These are phyloP conservation scores for Keiferia lycopersicella DNA, from an alignment of 2,888 invertebrate species.

Conservation along the genomic window DNA sequence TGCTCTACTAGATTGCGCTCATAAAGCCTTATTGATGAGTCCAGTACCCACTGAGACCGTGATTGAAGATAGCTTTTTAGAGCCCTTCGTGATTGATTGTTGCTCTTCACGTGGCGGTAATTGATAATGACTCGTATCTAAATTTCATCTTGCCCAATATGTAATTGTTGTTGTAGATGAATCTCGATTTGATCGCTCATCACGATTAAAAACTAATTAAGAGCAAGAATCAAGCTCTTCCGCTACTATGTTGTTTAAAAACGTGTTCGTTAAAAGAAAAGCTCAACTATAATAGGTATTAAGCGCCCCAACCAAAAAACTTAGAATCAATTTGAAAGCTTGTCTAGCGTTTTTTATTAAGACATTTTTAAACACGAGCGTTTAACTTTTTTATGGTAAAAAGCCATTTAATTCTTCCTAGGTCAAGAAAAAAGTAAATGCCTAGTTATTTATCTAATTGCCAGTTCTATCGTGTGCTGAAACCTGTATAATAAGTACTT, in stretches of 20 bases:
- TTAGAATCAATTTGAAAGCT: no score
- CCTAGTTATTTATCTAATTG: neutral
- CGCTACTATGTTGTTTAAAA: neutral
- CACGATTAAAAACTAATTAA: slow-evolving; percentile 17
- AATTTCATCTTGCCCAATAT: slow-evolving; percentile 9
- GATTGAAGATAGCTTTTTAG: slow-evolving; percentile 34
- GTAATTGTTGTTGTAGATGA: slow-evolving; percentile 3
- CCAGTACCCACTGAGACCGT: slow-evolving; percentile 33
- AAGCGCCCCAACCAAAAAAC: no score
- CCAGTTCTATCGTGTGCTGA: neutral
- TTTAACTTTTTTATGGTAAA: no score
- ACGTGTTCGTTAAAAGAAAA: neutral
- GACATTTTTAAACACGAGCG: no score
- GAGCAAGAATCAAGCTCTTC: neutral
- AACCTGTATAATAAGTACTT: neutral
- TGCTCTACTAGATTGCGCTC: slow-evolving; percentile 46
- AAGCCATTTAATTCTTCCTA: no score
- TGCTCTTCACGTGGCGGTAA: slow-evolving; percentile 26
- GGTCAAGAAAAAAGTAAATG: no score
- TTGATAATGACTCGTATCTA: slow-evolving; percentile 31
- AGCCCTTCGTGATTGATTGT: slow-evolving; percentile 39
- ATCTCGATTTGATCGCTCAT: slow-evolving; percentile 3
- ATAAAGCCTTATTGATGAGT: slow-evolving; percentile 61
- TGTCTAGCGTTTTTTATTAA: no score
- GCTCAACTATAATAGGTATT: neutral